A percentile compares a stretch with the other conserved stretches of the same genome.
Conservation (phyloP, 2,888 invertebrate genomes). For the Heliconius aoede region DNA sequence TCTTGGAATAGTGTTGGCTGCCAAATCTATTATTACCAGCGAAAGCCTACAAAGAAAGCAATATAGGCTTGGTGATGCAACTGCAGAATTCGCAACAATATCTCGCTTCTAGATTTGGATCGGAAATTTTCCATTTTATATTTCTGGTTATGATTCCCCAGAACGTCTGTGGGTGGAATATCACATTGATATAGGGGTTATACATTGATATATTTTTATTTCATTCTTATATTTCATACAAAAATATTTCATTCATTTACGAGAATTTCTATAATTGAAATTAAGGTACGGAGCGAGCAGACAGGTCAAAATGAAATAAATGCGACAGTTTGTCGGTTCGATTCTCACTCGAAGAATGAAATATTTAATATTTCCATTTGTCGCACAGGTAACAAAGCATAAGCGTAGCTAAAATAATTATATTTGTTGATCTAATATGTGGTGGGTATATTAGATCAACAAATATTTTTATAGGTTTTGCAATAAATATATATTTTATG, state of each 20-base stretch:
- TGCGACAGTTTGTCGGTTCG: no score
- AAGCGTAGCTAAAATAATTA: neutral
- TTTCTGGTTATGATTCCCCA: slow-evolving; percentile 58
- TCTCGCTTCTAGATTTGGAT: slow-evolving; percentile 58
- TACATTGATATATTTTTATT: neutral
- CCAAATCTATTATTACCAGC: slow-evolving; percentile 59
- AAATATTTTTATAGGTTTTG: slow-evolving; percentile 23
- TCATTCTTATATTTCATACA: no score
- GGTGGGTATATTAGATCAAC: neutral
- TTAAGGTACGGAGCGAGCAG: no score
- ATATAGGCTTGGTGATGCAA: slow-evolving; percentile 59
- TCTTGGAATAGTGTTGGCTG: slow-evolving; percentile 47
- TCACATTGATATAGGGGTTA: slow-evolving; percentile 39
- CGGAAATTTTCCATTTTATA: slow-evolving; percentile 62
- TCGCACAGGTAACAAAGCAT: no score
- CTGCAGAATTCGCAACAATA: slow-evolving; percentile 55
- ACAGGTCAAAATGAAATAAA: no score
- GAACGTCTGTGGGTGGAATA: slow-evolving; percentile 48
- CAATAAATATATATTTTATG: slow-evolving; percentile 35
- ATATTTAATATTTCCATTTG: neutral
- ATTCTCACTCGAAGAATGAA: neutral
- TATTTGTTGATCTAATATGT: no score
- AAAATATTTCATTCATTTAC: no score
- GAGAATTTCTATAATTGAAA: no score
- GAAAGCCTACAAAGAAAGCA: slow-evolving; percentile 56